Base-by-base conservation (phyloP, 2,888 invertebrate species). In the Molanna angustata region DNA sequence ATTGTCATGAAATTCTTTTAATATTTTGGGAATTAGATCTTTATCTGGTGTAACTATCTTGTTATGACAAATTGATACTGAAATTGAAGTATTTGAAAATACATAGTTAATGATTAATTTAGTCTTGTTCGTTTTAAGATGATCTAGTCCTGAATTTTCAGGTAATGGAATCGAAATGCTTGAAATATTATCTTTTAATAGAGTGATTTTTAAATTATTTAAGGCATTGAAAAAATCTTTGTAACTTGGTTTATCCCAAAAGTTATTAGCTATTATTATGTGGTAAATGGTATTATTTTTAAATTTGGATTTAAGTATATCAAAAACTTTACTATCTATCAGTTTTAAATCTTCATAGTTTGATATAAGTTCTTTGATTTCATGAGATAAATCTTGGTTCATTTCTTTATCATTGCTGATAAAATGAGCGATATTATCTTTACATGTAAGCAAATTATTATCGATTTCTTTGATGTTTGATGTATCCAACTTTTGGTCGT, bases 181-280 rank as follows among this genome's bases (percentile, higher is more conserved):
- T 11, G 50, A 49, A 4, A 60, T 45, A 6, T 52, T 57, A 16
- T 60, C 42, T 41, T 32, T 31, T n/a, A 39, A 39, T 45, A 56
- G 39, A 18, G 19, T 22, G n/a, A 35, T 19, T 27, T 21, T 49
- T 19, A 46, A 43, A 45, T 20, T 46, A 37, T 57, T 56, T 14
- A 60, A 22, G 22, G 37, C 46, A 42, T 58, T 46, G 55, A 62
- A 63, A 45, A 61, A 33, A 54, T 62, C 57, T 54, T 60, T 50
- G 49, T 62, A 61, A 2, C 45, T 49, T 18, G 56, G 48, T 45
- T 57, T 60, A 45, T 62, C 61, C 57, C 54, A 60, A 48, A n/a
- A n/a, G n/a, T n/a, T n/a, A n/a, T 60, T 45, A 40, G 60, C 53
- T 7, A 27, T 21, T 53, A 49, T 60, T 11, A 32, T 42, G 35